Conservation (phyloP, 2,797 vertebrate species). For the Parotocinclus haroldoi region DNA sequence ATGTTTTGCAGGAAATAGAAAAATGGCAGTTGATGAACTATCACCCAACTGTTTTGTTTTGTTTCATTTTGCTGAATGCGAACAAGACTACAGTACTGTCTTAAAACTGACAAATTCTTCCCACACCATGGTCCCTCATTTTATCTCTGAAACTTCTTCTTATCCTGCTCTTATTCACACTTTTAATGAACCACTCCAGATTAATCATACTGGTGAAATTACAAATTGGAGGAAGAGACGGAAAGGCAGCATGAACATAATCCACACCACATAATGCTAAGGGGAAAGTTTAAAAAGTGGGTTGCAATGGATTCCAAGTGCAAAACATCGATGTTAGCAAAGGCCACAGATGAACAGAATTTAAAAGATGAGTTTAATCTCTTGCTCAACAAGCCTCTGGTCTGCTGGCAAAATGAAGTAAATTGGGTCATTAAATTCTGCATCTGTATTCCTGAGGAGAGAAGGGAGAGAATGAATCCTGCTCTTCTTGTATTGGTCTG, state of each 20-base stretch:
- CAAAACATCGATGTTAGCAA: conserved; percentile 40
- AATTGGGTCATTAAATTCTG: conserved; percentile 59
- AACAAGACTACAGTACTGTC: conserved; percentile 7
- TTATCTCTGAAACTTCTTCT: neutral
- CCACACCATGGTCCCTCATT: neutral
- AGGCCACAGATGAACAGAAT: conserved; percentile 42
- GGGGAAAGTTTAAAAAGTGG: conserved; percentile 48
- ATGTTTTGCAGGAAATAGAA: conserved; percentile 9
- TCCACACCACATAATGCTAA: conserved; percentile 34
- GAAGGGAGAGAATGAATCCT: conserved; percentile 38
- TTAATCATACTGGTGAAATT: conserved; percentile 33
- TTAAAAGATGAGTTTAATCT: conserved; percentile 56
- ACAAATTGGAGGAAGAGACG: conserved; percentile 25
- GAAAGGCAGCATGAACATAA: conserved; percentile 44
- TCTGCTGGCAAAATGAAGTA: conserved; percentile 47
- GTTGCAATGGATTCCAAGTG: conserved; percentile 53
- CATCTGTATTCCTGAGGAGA: conserved; percentile 53
- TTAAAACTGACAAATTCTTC: conserved; percentile 14
- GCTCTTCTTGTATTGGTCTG: conserved; percentile 40
- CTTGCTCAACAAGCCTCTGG: conserved; percentile 41
- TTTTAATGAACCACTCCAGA: conserved; percentile 39
- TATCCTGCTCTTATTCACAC: conserved; percentile 27
- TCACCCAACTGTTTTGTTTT: conserved; percentile 14
- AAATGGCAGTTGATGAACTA: conserved; percentile 13
- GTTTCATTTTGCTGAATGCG: conserved; percentile 10